Conservation (phyloP, 2,113 vertebrate species). For the Procapra przewalskii region DNA sequence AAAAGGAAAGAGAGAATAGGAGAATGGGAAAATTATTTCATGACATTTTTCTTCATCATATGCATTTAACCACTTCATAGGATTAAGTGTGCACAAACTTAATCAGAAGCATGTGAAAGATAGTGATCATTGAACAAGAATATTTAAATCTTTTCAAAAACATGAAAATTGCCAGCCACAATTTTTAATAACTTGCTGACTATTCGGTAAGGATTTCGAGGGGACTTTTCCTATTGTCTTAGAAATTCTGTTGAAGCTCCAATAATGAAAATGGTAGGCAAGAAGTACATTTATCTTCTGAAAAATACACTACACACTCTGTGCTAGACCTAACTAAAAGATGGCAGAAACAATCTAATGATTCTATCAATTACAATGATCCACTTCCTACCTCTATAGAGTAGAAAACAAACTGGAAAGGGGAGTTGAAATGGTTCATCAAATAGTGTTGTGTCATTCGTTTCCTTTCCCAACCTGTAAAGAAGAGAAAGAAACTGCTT, state of each 20-base stretch:
- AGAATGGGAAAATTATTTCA: background rate
- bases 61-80: background rate
- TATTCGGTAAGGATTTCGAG: background rate
- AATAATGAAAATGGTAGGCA: background rate
- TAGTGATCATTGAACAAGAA: background rate
- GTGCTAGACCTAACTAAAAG: background rate
- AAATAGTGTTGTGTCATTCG: background rate
- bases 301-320: background rate
- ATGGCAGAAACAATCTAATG: background rate
- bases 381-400: background rate
- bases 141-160: constrained; percentile 8
- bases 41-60: background rate
- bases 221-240: background rate
- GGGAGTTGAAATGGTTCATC: background rate
- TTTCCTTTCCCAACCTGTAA: background rate
- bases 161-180: background rate
- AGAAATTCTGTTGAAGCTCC: background rate
- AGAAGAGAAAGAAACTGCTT: background rate
- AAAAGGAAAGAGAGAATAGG: background rate
- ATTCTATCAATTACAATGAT: background rate
- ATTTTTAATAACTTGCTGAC: background rate
- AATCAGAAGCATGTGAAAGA: background rate
- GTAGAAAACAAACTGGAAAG: background rate
- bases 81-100: background rate
- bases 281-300: background rate